Conservation (phyloP, 1,140 invertebrate species). For the Lepeophtheirus salmonis region DNA sequence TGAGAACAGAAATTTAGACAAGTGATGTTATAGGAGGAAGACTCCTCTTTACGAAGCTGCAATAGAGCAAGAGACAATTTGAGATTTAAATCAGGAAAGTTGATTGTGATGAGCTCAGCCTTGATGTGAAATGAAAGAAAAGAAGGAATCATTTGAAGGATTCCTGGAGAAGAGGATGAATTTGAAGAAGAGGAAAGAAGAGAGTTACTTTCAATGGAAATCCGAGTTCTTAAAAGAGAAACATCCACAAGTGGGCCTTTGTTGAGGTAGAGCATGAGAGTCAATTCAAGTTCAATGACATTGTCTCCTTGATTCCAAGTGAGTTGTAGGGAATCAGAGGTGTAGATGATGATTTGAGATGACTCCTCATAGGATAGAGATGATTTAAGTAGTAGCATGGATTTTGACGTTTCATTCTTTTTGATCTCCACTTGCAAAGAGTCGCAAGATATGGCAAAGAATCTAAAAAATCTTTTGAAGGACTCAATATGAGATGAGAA, state of each 20-base stretch:
- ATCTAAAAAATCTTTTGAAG: neutral
- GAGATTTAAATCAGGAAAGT: neutral
- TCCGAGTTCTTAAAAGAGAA: neutral
- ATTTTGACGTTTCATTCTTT: neutral
- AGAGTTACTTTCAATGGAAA: neutral
- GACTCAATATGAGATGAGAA: neutral
- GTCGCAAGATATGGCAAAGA: neutral
- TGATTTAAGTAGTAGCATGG: neutral
- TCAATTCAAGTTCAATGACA: neutral
- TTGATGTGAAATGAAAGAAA: neutral
- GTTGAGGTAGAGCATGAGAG: neutral
- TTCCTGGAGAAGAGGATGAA: neutral
- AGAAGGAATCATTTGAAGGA: neutral
- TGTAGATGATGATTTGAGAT: neutral
- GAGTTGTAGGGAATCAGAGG: neutral
- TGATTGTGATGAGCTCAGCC: neutral
- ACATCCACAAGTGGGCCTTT: neutral
- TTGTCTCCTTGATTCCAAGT: neutral
- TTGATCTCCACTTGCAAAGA: neutral
- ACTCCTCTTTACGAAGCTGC: neutral
- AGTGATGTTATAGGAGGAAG: neutral
- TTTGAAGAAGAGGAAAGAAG: neutral
- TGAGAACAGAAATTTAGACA: neutral
- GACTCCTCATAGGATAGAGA: neutral
- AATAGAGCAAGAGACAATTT: neutral